Percentiles rank a stretch among this genome's conserved stretches.
These are phyloP conservation scores for Brachionus calyciflorus DNA, from an alignment of 1,140 invertebrate genomes.

Conservation along the genomic window DNA sequence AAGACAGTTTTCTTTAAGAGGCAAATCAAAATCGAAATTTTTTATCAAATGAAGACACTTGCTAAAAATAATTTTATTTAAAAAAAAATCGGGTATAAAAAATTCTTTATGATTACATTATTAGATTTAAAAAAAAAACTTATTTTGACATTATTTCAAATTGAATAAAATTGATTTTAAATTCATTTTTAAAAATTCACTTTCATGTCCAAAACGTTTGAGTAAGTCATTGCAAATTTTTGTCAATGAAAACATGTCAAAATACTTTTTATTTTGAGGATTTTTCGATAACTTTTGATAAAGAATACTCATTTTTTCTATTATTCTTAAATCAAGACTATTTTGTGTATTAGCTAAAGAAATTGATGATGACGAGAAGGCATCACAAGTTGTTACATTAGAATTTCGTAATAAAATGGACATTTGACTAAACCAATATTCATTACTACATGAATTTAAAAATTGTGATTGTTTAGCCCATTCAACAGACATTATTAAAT, in stretches of 20 bases:
- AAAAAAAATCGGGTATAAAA: slow-evolving; percentile 2
- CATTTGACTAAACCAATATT: slow-evolving; percentile 56
- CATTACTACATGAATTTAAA: slow-evolving; percentile 57
- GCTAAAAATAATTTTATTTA: no score
- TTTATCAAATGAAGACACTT: no score
- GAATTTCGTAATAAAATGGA: slow-evolving; percentile 56
- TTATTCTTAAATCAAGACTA: slow-evolving; percentile 52
- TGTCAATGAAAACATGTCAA: slow-evolving; percentile 59
- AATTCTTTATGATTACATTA: no score
- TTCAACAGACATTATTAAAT: slow-evolving; percentile 58
- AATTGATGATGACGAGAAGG: no score
- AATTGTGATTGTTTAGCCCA: slow-evolving; percentile 54
- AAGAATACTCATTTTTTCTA: slow-evolving; percentile 58
- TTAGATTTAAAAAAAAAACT: no score
- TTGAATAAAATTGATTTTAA: slow-evolving; percentile 59
- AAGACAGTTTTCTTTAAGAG: no score
- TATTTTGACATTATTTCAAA: no score
- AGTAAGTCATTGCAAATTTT: slow-evolving; percentile 56
- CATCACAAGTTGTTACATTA: slow-evolving; percentile 46
- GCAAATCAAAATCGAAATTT: no score
- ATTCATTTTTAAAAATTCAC: slow-evolving; percentile 58
- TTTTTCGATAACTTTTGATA: slow-evolving; percentile 60
- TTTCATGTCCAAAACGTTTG: slow-evolving; percentile 53
- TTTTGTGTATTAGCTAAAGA: background rate
- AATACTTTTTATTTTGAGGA: slow-evolving; percentile 57